Percentiles rank a stretch among this genome's conserved stretches.
Conservation (phyloP, 2,888 invertebrate genomes). For the Romanomermis culicivorax region DNA sequence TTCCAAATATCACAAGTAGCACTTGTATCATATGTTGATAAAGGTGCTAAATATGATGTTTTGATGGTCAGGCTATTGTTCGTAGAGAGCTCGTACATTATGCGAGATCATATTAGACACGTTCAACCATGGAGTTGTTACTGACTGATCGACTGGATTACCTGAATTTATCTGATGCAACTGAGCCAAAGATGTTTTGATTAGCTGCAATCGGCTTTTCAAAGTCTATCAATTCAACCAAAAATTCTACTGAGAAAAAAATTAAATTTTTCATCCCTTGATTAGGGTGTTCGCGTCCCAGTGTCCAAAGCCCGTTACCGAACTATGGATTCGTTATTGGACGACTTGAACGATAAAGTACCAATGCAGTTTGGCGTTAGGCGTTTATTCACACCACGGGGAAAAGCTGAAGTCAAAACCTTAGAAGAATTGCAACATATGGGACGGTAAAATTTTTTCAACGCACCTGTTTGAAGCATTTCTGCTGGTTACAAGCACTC, state of each 20-base stretch:
- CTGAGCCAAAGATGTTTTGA: no score
- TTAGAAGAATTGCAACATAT: slow-evolving; percentile 22
- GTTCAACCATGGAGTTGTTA: no score
- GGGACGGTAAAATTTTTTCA: slow-evolving; percentile 17
- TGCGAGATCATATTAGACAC: no score
- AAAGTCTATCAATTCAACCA: not conserved
- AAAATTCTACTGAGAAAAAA: not conserved
- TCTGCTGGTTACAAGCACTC: not conserved
- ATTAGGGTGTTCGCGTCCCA: slow-evolving; percentile 25
- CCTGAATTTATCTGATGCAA: no score
- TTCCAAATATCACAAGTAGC: no score
- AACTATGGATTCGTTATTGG: slow-evolving; percentile 23
- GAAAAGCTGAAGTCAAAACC: slow-evolving; percentile 17
- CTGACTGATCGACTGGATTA: no score
- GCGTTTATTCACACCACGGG: slow-evolving; percentile 23
- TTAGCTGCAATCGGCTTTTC: no score
- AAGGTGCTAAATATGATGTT: no score
- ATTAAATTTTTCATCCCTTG: not conserved
- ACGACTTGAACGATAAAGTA: slow-evolving; percentile 22
- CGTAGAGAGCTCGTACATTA: no score
- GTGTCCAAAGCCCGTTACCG: slow-evolving; percentile 25
- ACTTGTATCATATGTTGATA: no score
- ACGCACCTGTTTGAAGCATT: not conserved
- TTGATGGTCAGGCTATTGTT: no score
- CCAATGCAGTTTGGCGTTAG: slow-evolving; percentile 22